Base-by-base conservation (phyloP, 2,113 vertebrate genomes). In the Platichthys flesus region DNA sequence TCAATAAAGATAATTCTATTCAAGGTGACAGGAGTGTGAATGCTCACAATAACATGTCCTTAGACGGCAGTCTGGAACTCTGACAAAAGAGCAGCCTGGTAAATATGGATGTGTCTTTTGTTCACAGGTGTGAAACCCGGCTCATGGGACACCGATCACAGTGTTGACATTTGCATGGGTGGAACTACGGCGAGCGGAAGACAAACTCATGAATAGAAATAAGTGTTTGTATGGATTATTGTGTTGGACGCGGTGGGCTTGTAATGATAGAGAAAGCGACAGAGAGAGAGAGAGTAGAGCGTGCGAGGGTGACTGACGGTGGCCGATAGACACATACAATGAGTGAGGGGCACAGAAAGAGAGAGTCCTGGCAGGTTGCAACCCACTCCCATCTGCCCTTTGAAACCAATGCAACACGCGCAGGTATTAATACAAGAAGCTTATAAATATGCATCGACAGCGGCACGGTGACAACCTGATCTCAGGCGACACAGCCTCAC, bases 121-220 rank as follows among this genome's bases (percentile, higher is more conserved):
- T 85, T 85, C 70, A 51, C 71, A 74, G 79, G 51, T 26, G 75
- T 63, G 69, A 71, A 80, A 42, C 31, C 18, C 4, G 31, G 3
- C 72, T 77, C 52, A 40, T 58, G 64, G 65, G 80, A 78, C 14
- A 57, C 71, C n/a, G 47, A 71, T 79, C 65, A 61, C 67, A 21
- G n/a, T 67, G 61, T 73, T 80, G 82, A 79, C 79, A 88, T 86
- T 88, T 83, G 83, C 65, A 86, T 72, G 68, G 61, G 42, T 49
- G 69, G 58, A 78, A 76, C 68, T n/a, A 71, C 26, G 58, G 62
- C 14, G 14, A 61, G n/a, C 21, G 1, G 52, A 81, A 83, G 81
- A 78, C 73, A 90, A 85, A 77, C 77, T 90, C 84, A 92, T 87
- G 84, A 90, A 92, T 78, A 91, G 66, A 90, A 89, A 90, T 86